A percentile compares a stretch with the other conserved stretches of the same genome.
Conservation (phyloP, 2,888 invertebrate genomes). For the Creontiades dilutus region DNA sequence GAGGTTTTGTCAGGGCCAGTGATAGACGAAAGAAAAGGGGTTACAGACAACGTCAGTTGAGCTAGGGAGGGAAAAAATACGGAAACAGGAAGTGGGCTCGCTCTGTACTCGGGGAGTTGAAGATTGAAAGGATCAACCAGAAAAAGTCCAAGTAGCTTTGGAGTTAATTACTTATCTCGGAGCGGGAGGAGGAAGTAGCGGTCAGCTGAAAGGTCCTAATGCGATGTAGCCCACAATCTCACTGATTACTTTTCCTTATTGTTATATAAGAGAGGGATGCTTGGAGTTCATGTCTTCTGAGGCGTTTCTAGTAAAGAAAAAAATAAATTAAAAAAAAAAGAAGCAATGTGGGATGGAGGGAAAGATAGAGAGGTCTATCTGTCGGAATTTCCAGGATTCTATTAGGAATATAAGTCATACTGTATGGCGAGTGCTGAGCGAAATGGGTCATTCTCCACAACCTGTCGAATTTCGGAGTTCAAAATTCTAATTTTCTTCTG, state of each 20-base stretch:
- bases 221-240: conserved; percentile 68
- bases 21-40: neutral
- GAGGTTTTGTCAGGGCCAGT: neutral
- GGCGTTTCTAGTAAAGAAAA: no score
- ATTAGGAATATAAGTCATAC: no score
- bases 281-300: neutral
- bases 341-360: no score
- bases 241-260: conserved; percentile 55
- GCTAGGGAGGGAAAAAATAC: conserved; percentile 26
- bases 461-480: no score
- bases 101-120: conserved; percentile 2
- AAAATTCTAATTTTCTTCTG: no score
- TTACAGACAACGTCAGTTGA: conserved; percentile 13
- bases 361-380: no score
- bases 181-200: conserved; percentile 16
- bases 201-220: conserved; percentile 59
- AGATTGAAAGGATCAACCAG: conserved; percentile 59
- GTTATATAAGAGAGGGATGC: neutral
- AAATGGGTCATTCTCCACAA: no score
- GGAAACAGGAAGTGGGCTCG: neutral
- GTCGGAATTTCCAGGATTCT: no score
- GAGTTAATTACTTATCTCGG: conserved; percentile 64
- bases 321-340: no score
- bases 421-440: no score
- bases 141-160: conserved; percentile 47